Evolutionary conservation across 2,888 invertebrate genomes (phyloP).

Genomic region (Globia sparganii): DNA sequence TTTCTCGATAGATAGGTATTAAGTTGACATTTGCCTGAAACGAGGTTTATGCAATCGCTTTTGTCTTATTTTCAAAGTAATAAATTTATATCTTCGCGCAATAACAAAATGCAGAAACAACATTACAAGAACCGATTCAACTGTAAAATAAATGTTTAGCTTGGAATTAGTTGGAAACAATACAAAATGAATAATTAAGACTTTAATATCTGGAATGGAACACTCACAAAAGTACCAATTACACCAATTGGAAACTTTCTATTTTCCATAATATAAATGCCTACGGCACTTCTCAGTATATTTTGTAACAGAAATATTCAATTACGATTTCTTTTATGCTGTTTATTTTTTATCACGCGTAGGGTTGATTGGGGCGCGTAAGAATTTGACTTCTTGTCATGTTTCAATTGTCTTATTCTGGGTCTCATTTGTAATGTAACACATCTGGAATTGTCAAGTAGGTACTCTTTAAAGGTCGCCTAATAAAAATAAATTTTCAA

Average conservation of each 20-base stretch:
- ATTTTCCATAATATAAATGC: constrained; percentile 29
- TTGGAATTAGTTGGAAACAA: constrained; percentile 16
- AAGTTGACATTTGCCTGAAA: neutral
- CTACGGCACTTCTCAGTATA: neutral
- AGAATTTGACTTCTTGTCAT: constrained; percentile 59
- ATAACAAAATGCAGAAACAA: neutral
- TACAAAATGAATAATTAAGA: constrained; percentile 54
- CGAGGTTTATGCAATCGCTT: neutral
- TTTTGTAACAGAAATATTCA: constrained; percentile 31
- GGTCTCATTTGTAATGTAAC: constrained; percentile 44
- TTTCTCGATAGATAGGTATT: neutral
- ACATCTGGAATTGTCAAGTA: constrained; percentile 45
- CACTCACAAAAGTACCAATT: constrained; percentile 37
- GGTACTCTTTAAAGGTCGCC: constrained; percentile 11
- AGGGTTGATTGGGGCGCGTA: constrained; percentile 23
- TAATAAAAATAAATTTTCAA: constrained; percentile 28
- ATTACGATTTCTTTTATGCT: constrained; percentile 34
- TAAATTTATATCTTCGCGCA: neutral
- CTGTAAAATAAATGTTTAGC: constrained; percentile 6
- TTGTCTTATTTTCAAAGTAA: neutral
- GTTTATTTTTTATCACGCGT: constrained; percentile 54
- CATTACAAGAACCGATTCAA: neutral
- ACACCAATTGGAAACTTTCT: constrained; percentile 24
- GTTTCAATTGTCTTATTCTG: constrained; percentile 48
- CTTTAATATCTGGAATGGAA: constrained; percentile 54